Evolutionary conservation across 2,113 vertebrate species (phyloP), one percentile per base, ranked within the genome.

Genomic region (Myrmecobius fasciatus): DNA sequence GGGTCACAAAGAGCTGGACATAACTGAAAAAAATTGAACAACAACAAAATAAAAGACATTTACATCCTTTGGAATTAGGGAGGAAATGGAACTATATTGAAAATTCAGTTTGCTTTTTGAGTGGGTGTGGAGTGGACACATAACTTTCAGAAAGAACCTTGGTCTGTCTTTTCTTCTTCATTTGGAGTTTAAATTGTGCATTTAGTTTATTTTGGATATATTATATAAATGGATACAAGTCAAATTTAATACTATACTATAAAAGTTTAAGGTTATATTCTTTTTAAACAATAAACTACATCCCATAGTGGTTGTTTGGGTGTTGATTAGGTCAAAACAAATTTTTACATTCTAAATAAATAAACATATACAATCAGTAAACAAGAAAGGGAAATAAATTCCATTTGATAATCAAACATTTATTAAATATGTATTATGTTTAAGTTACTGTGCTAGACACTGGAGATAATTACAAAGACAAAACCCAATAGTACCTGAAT

Each of bases 381-480:
- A 25, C 46, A 93, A 83, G 94, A 97, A 94, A 97, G 94, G 92
- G 95, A 97, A 92, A n/a, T 20, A 75, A 75, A 36, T 75, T n/a
- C 60, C 36, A 17, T n/a, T 20, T 75, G 60, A n/a, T 75, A n/a
- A 60, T 60, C 56, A 75, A n/a, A 75, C 36, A 75, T 75, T n/a
- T 20, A 75, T 75, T 67, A n/a, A 75, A 75, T 75, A 20, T n/a
- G n/a, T 20, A 75, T 14, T 75, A 75, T 20, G 12, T 20, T 75
- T 75, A 75, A 75, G 5, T 36, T 75, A 75, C 60, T 67, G 12
- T 67, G 31, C 4, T 20, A 67, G 31, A n/a, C 17, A 43, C 36
- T 43, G n/a, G 67, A n/a, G 36, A 83, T 8, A 43, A n/a, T 8
- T 43, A 43, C 6, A 83, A 43, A 83, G 67, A 83, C 20, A 83